These are phyloP conservation scores for Orgyia antiqua DNA, from an alignment of 2,888 invertebrate species.

Conservation along the genomic window DNA sequence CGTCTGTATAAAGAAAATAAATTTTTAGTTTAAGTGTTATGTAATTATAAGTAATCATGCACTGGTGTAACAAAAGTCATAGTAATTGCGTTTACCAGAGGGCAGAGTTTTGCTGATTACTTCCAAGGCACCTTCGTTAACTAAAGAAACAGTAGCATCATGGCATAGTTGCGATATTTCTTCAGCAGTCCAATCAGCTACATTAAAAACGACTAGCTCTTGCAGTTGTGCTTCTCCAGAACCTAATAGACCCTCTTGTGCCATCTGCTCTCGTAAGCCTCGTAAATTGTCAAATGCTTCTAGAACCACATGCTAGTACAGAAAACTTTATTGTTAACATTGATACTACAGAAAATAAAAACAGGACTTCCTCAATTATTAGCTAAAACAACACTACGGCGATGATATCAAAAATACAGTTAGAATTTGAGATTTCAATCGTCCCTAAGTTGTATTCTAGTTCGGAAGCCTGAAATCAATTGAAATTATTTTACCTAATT, in stretches of 20 bases:
- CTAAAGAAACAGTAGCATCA: slow-evolving; percentile 39
- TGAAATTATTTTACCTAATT: too few species aligned
- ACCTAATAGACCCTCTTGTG: slow-evolving; percentile 41
- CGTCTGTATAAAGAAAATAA: slow-evolving; percentile 40
- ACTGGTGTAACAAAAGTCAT: too few species aligned
- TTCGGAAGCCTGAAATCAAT: too few species aligned
- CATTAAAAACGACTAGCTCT: slow-evolving; percentile 60
- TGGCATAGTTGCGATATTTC: slow-evolving; percentile 57
- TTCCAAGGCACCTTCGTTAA: slow-evolving; percentile 40
- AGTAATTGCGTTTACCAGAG: too few species aligned
- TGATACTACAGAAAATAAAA: too few species aligned
- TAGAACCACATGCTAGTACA: slow-evolving; percentile 51
- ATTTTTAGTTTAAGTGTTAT: not conserved
- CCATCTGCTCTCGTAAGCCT: slow-evolving; percentile 48
- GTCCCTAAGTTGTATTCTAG: too few species aligned
- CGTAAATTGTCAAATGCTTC: slow-evolving; percentile 52
- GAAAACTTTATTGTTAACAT: not conserved
- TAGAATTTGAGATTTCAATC: too few species aligned
- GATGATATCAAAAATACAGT: too few species aligned
- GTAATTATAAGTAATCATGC: too few species aligned
- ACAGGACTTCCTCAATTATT: too few species aligned
- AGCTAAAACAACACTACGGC: too few species aligned
- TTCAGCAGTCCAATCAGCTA: slow-evolving; percentile 61
- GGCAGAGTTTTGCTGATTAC: slow-evolving; percentile 36
- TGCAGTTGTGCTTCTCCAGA: slow-evolving; percentile 39